Evolutionary conservation across 2,797 vertebrate species (phyloP), one percentile per base, ranked within the genome.

Genomic region (Cuculus canorus): DNA sequence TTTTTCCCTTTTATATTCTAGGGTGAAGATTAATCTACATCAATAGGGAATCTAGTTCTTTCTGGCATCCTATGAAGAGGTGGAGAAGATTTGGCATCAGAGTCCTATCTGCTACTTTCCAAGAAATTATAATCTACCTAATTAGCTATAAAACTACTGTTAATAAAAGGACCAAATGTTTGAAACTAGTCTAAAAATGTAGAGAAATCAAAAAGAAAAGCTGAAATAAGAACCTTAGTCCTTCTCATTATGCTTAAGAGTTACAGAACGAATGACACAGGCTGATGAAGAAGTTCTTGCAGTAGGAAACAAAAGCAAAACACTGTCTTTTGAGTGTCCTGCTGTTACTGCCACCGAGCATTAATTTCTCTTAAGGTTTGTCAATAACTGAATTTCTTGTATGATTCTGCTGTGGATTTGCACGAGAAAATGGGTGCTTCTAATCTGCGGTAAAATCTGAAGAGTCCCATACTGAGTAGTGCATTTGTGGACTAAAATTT

Each of bases 11-110:
- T 57, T 85, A 43, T 13, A 5, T 83, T 81, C 78, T 77, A 97
- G 97, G 94, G 93, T 97, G 94, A 98, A 97, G 91, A 86, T 66
- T 47, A 23, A 43, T 60, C 28, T 48, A 27, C 39, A 33, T 79
- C 59, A 69, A 1, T 75, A 77, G 63, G 28, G 5, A 70, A 41
- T 78, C 24, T 61, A 65, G 13, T 81, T 82, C 68, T 91, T 85
- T 27, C 6, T 75, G 41, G 37, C 37, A 77, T 93, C 59, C 52
- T 54, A 1, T 78, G 89, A 83, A 91, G 53, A 88, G 37, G 35
- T 37, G 57, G 78, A 77, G 71, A 76, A 80, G 65, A 47, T 50
- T 82, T 63, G 77, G 41, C 76, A 83, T 80, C 68, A 18, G 57
- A 82, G 56, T 66, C 88, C 39, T 47, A 59, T 56, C 56, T 82